Base-by-base conservation (phyloP, 2,888 invertebrate genomes). In the Acronicta alni region DNA sequence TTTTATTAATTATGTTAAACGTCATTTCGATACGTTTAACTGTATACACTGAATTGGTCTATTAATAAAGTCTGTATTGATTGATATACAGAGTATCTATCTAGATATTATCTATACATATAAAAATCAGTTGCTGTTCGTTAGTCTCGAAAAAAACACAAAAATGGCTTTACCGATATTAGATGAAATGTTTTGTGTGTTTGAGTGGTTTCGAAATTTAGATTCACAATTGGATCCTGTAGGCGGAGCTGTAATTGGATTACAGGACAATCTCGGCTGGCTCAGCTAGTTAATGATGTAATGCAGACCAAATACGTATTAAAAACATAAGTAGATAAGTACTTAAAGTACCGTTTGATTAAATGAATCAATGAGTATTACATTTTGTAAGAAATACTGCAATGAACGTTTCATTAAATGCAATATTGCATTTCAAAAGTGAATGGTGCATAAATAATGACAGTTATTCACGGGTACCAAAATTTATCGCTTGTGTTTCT, bases 371-470 rank as follows among this genome's bases (percentile, higher is more conserved):
- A 46, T n/a, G n/a, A n/a, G n/a, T 53, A 23, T 10, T 14, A 32
- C 35, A 35, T 37, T 39, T 44, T 45, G 18, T 23, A 47, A 16
- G 23, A 57, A 57, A 38, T 46, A 60, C 45, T 39, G 35, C 56
- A 61, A 53, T 45, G 12, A 17, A 16, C n/a, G 49, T 61, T 53
- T 53, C 18, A 49, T 39, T 57, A 38, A 48, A 17, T 48, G 62
- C 26, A 46, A 12, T 35, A 14, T 15, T 52, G 20, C 49, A 47
- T 42, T 68, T 35, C 53, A 49, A 62, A 67, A 62, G 68, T 57
- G 68, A 62, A 67, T 42, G 57, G 57, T 51, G 53, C 23, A 54
- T 53, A 26, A 23, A 54, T 47, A 57, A 41, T 16, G 49, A 51
- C 37, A 49, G 49, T 53, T 67, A 47, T 49, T 49, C 39, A 42